These are phyloP conservation scores for Stichodactyla helianthus DNA, from an alignment of 64 coral and sea anemone species.

Conservation along the genomic window DNA sequence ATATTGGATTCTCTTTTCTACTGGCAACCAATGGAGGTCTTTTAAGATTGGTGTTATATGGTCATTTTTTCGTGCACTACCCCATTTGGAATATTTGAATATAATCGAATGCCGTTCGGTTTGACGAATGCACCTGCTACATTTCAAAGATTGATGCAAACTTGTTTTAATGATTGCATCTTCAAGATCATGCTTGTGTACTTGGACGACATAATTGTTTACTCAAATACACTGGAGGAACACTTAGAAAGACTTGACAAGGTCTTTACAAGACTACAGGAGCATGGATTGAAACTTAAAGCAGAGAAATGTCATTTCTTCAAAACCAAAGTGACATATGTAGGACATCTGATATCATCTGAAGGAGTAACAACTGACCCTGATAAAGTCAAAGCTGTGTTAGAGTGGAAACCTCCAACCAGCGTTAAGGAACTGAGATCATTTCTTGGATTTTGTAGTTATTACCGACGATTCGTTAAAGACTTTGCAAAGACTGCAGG, in stretches of 20 bases:
- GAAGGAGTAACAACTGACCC: constrained; percentile 34
- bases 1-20: too few relatives aligned
- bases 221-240: background rate
- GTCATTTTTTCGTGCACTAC: constrained; percentile 50
- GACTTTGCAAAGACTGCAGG: background rate
- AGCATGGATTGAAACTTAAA: constrained; percentile 51
- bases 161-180: constrained; percentile 24
- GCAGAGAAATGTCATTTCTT: constrained; percentile 56
- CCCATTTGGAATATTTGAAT: constrained; percentile 39
- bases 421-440: constrained; percentile 42
- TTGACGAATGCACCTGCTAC: constrained; percentile 25
- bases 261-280: constrained; percentile 19
- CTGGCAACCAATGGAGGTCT: constrained; percentile 44
- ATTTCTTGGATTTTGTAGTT: constrained; percentile 51
- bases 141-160: constrained; percentile 45
- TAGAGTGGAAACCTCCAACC: constrained; percentile 20
- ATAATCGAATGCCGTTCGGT: constrained; percentile 23
- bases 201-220: constrained; percentile 53
- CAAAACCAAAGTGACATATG: constrained; percentile 9
- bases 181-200: constrained; percentile 29
- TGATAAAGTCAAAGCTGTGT: constrained; percentile 27
- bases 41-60: constrained; percentile 31
- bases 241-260: background rate
- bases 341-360: constrained; percentile 44
- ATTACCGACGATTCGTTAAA: background rate